Percentiles rank a stretch among this genome's conserved stretches.
Evolutionary conservation across 2,113 vertebrate genomes (phyloP).

Genomic region (Seriola aureovittata): DNA sequence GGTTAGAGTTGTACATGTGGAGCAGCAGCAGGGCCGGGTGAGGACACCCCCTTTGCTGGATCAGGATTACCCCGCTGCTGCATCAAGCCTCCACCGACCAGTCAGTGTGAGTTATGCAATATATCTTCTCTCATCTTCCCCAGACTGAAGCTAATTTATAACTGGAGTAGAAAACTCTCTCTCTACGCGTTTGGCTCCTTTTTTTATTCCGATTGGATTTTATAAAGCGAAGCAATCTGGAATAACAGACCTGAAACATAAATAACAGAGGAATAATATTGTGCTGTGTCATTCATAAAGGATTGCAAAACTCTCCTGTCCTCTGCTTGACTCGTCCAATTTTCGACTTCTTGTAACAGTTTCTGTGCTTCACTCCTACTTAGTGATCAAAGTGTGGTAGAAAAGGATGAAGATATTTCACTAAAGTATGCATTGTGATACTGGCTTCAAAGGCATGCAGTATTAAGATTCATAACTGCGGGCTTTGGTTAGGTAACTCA

Average conservation of each 20-base stretch:
- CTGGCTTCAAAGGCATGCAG: constrained; percentile 70
- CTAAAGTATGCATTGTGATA: constrained; percentile 66
- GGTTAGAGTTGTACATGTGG: constrained; percentile 35
- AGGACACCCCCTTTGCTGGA: constrained; percentile 61
- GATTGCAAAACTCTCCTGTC: constrained; percentile 62
- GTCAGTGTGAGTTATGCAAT: constrained; percentile 65
- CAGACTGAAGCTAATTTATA: constrained; percentile 25
- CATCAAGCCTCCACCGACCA: constrained; percentile 49
- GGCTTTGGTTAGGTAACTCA: constrained; percentile 65
- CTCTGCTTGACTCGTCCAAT: constrained; percentile 70
- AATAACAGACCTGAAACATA: constrained; percentile 73
- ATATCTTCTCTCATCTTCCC: constrained; percentile 59
- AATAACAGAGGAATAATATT: constrained; percentile 77
- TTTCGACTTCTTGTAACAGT: constrained; percentile 55
- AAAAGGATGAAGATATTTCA: constrained; percentile 75
- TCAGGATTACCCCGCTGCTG: constrained; percentile 60
- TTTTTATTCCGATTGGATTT: constrained; percentile 34
- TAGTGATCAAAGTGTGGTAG: constrained; percentile 78
- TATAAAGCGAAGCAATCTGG: constrained; percentile 68
- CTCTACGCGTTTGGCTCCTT: constrained; percentile 25
- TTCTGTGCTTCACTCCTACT: constrained; percentile 69
- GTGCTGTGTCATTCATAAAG: constrained; percentile 74
- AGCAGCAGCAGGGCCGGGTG: constrained; percentile 58
- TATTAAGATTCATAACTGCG: constrained; percentile 77
- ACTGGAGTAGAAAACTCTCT: constrained; percentile 15